Percentiles rank a stretch among this genome's conserved stretches.
phyloP scores from a whole-genome alignment of 2,888 invertebrate species.

The Cryptocephalus moraei region DNA sequence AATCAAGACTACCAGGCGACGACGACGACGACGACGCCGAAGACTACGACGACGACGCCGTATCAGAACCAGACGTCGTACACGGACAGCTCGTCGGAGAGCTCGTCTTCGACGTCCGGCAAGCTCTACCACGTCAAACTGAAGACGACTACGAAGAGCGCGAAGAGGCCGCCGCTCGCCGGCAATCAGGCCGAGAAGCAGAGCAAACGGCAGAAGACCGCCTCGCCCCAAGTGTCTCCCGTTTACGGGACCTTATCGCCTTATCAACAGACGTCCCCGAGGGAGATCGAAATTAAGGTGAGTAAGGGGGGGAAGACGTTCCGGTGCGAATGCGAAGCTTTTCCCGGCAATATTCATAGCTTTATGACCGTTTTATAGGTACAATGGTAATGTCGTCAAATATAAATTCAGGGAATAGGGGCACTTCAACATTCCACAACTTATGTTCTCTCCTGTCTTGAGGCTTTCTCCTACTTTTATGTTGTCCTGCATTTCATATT shows the following conservation, averaged over 20 bases:
- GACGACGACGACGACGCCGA: conserved; percentile 4
- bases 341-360: too few relatives aligned
- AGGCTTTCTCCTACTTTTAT: too few relatives aligned
- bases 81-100: background rate
- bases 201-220: conserved; percentile 24
- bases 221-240: conserved; percentile 15
- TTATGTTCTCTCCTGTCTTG: too few relatives aligned
- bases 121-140: conserved; percentile 20
- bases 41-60: too few relatives aligned
- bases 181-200: conserved; percentile 18
- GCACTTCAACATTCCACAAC: too few relatives aligned
- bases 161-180: conserved; percentile 25
- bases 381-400: too few relatives aligned
- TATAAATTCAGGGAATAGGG: too few relatives aligned
- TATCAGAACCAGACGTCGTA: too few relatives aligned
- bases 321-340: too few relatives aligned
- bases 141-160: conserved; percentile 19
- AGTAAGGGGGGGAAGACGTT: conserved; percentile 1
- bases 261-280: conserved; percentile 9
- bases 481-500: too few relatives aligned
- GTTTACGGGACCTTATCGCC: conserved; percentile 5
- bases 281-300: conserved; percentile 12
- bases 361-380: too few relatives aligned
- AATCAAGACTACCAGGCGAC: conserved; percentile 30
- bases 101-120: conserved; percentile 15